Evolutionary conservation across 2,888 invertebrate species (phyloP), one percentile per base, ranked within the genome.

Genomic region (Lumbricus terrestris): DNA sequence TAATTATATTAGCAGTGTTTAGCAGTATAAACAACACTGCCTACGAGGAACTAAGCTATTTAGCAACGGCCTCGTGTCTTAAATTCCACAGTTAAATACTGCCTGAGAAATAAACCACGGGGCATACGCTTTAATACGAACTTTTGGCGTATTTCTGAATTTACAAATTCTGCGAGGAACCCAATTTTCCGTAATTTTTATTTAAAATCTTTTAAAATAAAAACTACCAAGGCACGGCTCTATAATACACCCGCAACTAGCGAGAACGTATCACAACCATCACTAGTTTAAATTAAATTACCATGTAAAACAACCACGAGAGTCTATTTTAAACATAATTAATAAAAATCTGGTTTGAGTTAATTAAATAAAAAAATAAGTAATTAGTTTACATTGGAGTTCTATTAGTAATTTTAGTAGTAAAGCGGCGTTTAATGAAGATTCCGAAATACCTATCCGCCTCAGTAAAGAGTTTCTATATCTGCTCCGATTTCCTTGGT

Each of bases 211-310:
- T 69, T 69, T 69, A 69, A 69, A 69, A 69, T 69, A 11, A 69
- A 69, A 69, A 69, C 69, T 69, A n/a, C 69, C 69, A 69, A 69
- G 69, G 69, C 69, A 69, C 69, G n/a, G 69, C 69, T 69, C 69
- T 11, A n/a, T 69, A 69, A 69, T 69, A 69, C 69, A 69, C 69
- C 69, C 69, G 69, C 69, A 69, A 69, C 29, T 69, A 69, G n/a
- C 69, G n/a, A 69, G 69, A 47, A n/a, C 69, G n/a, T n/a, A 69
- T 69, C 69, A 69, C 69, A 69, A 69, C 69, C 69, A 69, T 69
- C 29, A n/a, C 69, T 69, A 69, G 4, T 11, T 16, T 69, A 29
- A 69, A 69, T n/a, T 69, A 69, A 69, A 69, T 69, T 69, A 69
- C 69, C 69, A 69, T n/a, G 11, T 69, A 69, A 69, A 69, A n/a